Evolutionary conservation across 2,113 vertebrate species (phyloP), one percentile per base, ranked within the genome.

Genomic region (Cebidichthys violaceus): DNA sequence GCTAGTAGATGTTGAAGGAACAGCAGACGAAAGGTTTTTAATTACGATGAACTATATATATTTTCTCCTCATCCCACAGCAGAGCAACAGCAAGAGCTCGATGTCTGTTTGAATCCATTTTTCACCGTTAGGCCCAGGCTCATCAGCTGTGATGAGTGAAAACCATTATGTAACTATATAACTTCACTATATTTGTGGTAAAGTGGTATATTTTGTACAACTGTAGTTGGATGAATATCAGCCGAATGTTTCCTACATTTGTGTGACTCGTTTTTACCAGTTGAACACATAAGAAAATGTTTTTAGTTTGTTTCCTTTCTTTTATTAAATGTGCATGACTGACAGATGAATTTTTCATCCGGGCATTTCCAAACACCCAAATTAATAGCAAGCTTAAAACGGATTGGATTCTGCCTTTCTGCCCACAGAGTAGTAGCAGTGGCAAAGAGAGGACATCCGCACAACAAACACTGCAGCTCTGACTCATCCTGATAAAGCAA

Each of bases 401-500:
- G 84, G 85, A 93, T 86, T 88, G 74, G 75, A 84, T 86, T 88
- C 41, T 81, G 79, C 79, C 43, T 70, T 41, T 83, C 37, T 71
- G 66, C 66, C n/a, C 70, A 74, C 80, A 55, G 78, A 77, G 60
- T 17, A 29, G 75, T 14, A 31, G 67, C 70, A 52, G 61, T 8
- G 43, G 59, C 54, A 15, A 5, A 61, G 33, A 87, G 45, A 76
- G 84, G 74, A 86, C 65, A 45, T 79, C 64, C 39, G 6, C 62
- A 75, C 83, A 80, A 86, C 83, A 87, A 82, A 77, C 70, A 83
- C 17, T 22, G 65, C 77, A 45, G 65, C 85, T 78, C 74, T 89
- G 90, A 91, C 86, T 92, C 88, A 85, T 81, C 69, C 92, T 61
- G 93, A 93, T 93, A 92, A 90, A 90, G 88, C 87, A 35, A 90